A percentile compares a stretch with the other conserved stretches of the same genome.
Evolutionary conservation across 2,113 vertebrate genomes (phyloP).

Genomic region (Sakesphorus luctuosus): DNA sequence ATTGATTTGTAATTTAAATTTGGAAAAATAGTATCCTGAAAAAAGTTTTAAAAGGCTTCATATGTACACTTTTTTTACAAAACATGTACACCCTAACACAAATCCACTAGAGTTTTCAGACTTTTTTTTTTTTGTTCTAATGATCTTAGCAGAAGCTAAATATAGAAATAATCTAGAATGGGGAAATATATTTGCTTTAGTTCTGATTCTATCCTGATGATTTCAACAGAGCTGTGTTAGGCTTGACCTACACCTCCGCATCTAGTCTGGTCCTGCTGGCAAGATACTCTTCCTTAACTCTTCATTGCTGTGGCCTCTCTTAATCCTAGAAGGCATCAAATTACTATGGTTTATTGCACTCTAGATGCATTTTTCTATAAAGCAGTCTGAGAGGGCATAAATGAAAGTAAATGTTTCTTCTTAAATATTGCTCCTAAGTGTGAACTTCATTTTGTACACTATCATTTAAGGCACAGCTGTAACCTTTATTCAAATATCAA

Average conservation of each 20-base stretch:
- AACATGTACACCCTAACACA: neutral
- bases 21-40: neutral
- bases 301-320: neutral
- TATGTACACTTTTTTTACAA: neutral
- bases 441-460: neutral
- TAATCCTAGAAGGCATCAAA: neutral
- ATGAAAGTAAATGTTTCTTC: neutral
- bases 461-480: neutral
- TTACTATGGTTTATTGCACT: neutral
- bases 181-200: neutral
- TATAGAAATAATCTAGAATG: neutral
- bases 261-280: accelerated
- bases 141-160: neutral
- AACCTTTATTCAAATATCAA: conserved; percentile 9
- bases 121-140: neutral
- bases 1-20: neutral
- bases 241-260: neutral
- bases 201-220: neutral
- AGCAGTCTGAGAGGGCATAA: neutral
- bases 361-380: neutral
- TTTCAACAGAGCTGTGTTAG: neutral
- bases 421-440: neutral
- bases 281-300: neutral
- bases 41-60: neutral
- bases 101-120: neutral